A percentile compares a stretch with the other conserved stretches of the same genome.
phyloP scores from a whole-genome alignment of 2,797 vertebrate species.

The Poeciliopsis presidionis region DNA sequence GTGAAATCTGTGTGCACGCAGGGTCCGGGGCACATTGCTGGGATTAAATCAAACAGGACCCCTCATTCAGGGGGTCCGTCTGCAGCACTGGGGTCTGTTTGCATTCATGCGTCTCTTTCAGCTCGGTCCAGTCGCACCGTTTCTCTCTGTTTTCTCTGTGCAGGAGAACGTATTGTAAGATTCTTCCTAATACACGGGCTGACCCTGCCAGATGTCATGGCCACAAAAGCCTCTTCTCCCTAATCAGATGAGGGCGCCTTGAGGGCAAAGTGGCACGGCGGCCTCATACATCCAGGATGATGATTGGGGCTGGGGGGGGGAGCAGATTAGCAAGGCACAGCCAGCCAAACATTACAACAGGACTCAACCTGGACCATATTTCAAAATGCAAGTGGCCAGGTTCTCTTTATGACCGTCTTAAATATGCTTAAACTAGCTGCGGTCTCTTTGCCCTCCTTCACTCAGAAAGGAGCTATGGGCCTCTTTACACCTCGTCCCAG shows the following conservation, averaged over 20 bases:
- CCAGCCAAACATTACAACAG: slow-evolving; percentile 45
- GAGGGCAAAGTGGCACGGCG: slow-evolving; percentile 79
- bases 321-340: slow-evolving; percentile 22
- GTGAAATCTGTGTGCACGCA: slow-evolving; percentile 76
- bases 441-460: slow-evolving; percentile 41
- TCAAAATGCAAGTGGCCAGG: slow-evolving; percentile 58
- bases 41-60: slow-evolving; percentile 79
- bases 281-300: slow-evolving; percentile 62
- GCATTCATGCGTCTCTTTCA: slow-evolving; percentile 75
- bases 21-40: slow-evolving; percentile 72
- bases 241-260: slow-evolving; percentile 79
- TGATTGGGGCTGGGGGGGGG: slow-evolving; percentile 10
- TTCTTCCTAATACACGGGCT: slow-evolving; percentile 72
- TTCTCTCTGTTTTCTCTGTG: slow-evolving; percentile 75
- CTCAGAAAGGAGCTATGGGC: slow-evolving; percentile 57
- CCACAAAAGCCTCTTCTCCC: slow-evolving; percentile 77
- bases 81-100: slow-evolving; percentile 64
- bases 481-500: slow-evolving; percentile 70
- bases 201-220: slow-evolving; percentile 78
- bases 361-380: slow-evolving; percentile 45
- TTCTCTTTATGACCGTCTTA: slow-evolving; percentile 63
- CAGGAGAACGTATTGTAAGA: slow-evolving; percentile 64
- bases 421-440: slow-evolving; percentile 67
- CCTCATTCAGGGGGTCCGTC: slow-evolving; percentile 73
- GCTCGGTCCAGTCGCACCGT: slow-evolving; percentile 64